Conservation (phyloP, 2,113 vertebrate species). For the Miniopterus natalensis region DNA sequence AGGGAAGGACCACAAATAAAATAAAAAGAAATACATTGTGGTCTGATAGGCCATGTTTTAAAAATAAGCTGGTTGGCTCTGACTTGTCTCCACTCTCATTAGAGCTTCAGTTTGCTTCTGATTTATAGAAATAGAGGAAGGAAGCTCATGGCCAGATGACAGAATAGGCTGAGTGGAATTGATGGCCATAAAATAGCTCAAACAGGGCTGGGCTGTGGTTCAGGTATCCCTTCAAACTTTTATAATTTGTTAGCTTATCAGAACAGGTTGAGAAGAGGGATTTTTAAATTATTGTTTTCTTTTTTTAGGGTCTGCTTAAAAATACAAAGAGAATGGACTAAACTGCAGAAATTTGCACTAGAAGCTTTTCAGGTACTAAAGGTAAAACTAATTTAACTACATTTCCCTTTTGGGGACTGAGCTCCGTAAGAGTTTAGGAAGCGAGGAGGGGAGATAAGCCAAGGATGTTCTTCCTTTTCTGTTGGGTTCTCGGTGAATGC, state of each 20-base stretch:
- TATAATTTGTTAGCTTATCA: background rate
- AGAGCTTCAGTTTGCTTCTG: conserved; percentile 9
- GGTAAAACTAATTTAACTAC: background rate
- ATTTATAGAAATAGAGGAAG: conserved; percentile 41
- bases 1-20: background rate
- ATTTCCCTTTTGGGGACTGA: background rate
- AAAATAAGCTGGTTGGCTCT: background rate
- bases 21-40: background rate
- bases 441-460: background rate
- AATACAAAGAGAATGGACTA: background rate
- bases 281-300: background rate
- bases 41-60: background rate
- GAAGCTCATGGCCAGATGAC: background rate
- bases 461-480: background rate
- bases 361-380: background rate
- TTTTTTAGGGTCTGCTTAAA: background rate
- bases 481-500: background rate
- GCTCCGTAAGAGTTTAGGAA: background rate
- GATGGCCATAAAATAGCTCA: background rate
- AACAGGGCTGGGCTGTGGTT: background rate
- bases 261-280: background rate
- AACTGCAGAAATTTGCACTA: background rate
- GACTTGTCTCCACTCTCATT: background rate
- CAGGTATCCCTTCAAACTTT: conserved; percentile 36
- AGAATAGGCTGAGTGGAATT: background rate